Percentiles rank a stretch among this genome's conserved stretches.
These are phyloP conservation scores for Dipodomys merriami DNA, from an alignment of 2,113 vertebrate genomes.

Conservation along the genomic window DNA sequence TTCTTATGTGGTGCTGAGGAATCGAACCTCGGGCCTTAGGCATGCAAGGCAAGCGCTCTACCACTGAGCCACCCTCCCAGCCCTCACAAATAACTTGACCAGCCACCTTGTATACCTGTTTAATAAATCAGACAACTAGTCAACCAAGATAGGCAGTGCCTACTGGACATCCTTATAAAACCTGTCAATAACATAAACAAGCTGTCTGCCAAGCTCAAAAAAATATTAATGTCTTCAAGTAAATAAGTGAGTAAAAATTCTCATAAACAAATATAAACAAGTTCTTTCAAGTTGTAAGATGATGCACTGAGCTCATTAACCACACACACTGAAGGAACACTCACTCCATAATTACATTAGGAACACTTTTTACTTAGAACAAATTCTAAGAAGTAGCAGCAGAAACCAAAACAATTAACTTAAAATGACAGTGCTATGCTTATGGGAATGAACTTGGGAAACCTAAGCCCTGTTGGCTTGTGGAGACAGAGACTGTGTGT, in stretches of 20 bases:
- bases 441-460: background rate
- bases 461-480: background rate
- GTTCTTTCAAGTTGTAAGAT: slow-evolving; percentile 17
- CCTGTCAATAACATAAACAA: slow-evolving; percentile 10
- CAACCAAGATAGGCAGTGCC: slow-evolving; percentile 15
- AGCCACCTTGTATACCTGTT: background rate
- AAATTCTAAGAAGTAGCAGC: background rate
- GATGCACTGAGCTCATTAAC: background rate
- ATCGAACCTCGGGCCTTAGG: too few relatives aligned
- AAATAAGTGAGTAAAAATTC: slow-evolving; percentile 11
- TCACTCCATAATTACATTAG: slow-evolving; percentile 6
- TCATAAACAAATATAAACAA: background rate
- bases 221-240: background rate
- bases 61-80: too few relatives aligned
- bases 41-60: too few relatives aligned
- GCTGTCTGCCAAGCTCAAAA: background rate
- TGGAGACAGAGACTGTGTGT: background rate
- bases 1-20: too few relatives aligned
- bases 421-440: background rate
- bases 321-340: background rate
- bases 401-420: background rate
- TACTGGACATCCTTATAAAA: background rate
- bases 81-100: slow-evolving; percentile 22
- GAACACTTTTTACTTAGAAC: background rate
- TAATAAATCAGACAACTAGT: slow-evolving; percentile 43